These are phyloP conservation scores for Hyla sarda DNA, from an alignment of 2,113 vertebrate species.

Conservation along the genomic window DNA sequence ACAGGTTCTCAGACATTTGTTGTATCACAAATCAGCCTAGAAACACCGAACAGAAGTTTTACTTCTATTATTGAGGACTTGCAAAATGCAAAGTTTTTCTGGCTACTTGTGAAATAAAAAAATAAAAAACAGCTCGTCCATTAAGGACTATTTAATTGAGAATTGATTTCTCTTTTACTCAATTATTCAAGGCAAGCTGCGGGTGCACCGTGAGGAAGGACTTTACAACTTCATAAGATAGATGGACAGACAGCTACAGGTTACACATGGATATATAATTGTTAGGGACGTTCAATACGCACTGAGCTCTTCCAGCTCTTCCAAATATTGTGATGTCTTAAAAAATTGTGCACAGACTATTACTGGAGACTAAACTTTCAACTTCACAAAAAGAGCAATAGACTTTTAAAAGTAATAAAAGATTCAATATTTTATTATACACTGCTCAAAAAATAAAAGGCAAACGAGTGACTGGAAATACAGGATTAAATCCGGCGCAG, in stretches of 20 bases:
- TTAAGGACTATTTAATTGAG: conserved; percentile 39
- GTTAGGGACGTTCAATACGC: background rate
- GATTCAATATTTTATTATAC: too few relatives aligned
- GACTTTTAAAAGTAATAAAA: too few relatives aligned
- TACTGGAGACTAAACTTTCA: too few relatives aligned
- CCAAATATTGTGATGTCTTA: background rate
- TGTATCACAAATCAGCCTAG: too few relatives aligned
- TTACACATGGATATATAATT: background rate
- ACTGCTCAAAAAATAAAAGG: too few relatives aligned
- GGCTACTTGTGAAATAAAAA: conserved; percentile 10
- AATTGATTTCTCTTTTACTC: conserved; percentile 28
- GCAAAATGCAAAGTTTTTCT: conserved; percentile 35
- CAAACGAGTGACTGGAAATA: too few relatives aligned
- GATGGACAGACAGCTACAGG: background rate
- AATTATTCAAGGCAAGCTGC: conserved; percentile 32
- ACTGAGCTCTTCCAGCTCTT: background rate
- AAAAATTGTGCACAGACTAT: background rate
- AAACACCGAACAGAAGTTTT: background rate
- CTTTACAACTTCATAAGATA: background rate
- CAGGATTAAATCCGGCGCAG: too few relatives aligned
- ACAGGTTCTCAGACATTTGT: too few relatives aligned
- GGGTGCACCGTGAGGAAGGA: background rate
- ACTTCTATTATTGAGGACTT: conserved; percentile 16
- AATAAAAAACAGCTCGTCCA: conserved; percentile 16
- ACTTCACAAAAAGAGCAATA: too few relatives aligned